Evolutionary conservation across 2,888 invertebrate genomes (phyloP), one percentile per base, ranked within the genome.

Genomic region (Drosophila niveifrons): DNA sequence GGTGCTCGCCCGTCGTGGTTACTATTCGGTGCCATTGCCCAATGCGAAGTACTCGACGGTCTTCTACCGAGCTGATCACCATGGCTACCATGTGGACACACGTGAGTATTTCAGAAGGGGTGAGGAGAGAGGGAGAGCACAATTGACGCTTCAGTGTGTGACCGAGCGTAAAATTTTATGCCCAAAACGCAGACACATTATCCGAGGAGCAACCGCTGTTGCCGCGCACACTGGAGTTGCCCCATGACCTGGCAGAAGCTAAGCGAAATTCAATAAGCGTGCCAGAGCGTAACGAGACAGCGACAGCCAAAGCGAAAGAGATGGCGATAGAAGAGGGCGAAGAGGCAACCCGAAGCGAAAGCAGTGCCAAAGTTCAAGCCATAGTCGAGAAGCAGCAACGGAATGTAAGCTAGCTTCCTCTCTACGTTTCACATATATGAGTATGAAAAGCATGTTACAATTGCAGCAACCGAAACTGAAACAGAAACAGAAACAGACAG

Each of bases 11-110:
- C 89, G 91, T 1, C 82, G 79, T 6, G 92, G 91, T 0, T 91
- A 73, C 80, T 91, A 89, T 47, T 91, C 91, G 18, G 77, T 91
- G 62, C 88, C 87, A 0, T 52, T 92, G 65, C 78, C 90, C 28
- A 82, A 89, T 47, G 53, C 48, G 0, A 79, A 85, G 52, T 91
- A 69, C 70, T 59, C 89, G 39, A 92, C 91, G 0, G 86, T 89
- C 0, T 90, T 88, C 66, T 91, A 90, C 39, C 87, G 87, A 17
- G 92, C 91, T 47, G 91, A 92, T 66, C 87, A 91, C 31, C 78
- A 63, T 36, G 91, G 92, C 51, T 92, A 75, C 52, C 89, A 82
- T 44, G 82, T 88, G 82, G 86, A 59, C 44, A 82, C 78, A 73
- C 82, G 91, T 84, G 55, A 74, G 73, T 74, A 34, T 47, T 10